Conservation (phyloP, 2,888 invertebrate species). For the Fragum whitleyi region DNA sequence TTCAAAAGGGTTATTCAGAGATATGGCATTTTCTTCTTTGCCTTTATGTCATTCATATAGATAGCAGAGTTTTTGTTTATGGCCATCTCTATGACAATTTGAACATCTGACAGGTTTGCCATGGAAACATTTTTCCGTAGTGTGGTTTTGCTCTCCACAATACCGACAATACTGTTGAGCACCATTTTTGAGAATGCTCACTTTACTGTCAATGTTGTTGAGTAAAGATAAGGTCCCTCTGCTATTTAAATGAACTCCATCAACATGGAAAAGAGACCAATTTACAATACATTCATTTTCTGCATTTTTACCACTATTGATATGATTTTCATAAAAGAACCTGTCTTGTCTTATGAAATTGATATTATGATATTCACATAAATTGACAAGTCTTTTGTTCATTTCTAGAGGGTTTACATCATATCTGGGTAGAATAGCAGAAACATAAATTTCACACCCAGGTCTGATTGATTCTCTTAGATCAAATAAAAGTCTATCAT, state of each 20-base stretch:
- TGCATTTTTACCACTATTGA: neutral
- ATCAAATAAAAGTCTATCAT: neutral
- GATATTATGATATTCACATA: conserved; percentile 4
- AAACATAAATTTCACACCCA: neutral
- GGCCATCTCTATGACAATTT: neutral
- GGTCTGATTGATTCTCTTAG: neutral
- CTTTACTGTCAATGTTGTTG: neutral
- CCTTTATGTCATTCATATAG: neutral
- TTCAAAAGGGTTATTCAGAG: neutral
- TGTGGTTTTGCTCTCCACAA: neutral
- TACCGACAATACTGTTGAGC: neutral
- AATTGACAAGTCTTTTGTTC: neutral
- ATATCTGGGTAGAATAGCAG: neutral
- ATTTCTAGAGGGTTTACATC: neutral
- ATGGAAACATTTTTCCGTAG: neutral
- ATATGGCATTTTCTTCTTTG: neutral
- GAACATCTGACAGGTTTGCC: neutral
- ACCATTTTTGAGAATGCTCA: neutral
- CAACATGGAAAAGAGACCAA: neutral
- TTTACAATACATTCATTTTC: neutral
- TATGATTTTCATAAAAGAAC: neutral
- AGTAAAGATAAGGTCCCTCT: neutral
- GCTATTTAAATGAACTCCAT: neutral
- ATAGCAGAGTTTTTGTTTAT: neutral
- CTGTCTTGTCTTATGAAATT: neutral